Evolutionary conservation across 2,113 vertebrate genomes (phyloP).

Genomic region (Donacobius atricapilla): DNA sequence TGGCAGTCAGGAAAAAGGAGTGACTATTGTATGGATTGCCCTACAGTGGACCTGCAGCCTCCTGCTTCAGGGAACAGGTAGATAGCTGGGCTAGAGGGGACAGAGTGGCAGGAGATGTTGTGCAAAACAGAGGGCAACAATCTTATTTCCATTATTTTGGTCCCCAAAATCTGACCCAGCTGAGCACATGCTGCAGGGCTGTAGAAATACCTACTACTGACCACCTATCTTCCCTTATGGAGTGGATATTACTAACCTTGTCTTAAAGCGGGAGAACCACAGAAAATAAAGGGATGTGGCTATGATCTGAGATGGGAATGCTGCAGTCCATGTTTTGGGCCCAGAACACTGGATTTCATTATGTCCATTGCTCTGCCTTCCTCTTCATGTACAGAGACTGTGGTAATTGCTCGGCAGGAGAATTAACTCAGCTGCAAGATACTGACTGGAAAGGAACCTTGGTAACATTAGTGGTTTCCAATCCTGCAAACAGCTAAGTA

Average conservation of each 20-base stretch:
- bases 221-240: not conserved
- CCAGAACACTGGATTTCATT: not conserved
- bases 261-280: not conserved
- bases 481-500: not conserved
- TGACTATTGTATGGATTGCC: rapidly evolving
- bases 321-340: not conserved
- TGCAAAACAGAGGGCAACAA: not conserved
- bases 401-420: not conserved
- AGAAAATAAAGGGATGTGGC: not conserved
- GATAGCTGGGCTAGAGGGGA: not conserved
- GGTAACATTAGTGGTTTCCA: not conserved
- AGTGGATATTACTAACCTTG: not conserved
- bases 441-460: not conserved
- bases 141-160: not conserved
- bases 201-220: not conserved
- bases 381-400: not conserved
- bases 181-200: not conserved
- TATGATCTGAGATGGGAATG: not conserved
- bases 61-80: not conserved
- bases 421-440: not conserved
- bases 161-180: not conserved
- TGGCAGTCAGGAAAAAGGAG: not conserved
- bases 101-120: not conserved
- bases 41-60: not conserved
- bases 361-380: not conserved